Base-by-base conservation (phyloP, 2,113 vertebrate genomes). In the Canis aureus region DNA sequence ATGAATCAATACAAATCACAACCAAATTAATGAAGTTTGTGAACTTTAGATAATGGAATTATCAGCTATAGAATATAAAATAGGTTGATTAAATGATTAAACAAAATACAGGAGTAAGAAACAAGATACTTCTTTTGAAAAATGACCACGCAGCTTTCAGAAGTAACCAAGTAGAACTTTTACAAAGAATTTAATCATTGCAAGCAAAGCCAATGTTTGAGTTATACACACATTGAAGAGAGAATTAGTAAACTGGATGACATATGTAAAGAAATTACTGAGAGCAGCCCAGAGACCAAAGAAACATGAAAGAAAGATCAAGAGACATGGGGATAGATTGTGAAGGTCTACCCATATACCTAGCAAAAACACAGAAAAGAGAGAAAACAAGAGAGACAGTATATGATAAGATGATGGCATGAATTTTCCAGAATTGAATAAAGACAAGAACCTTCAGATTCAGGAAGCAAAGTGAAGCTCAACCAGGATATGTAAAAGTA, bases 161-260 rank as follows among this genome's bases (percentile, higher is more conserved):
- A 95, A 93, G 27, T 16, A 93, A 81, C 43, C 55, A 90, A 73
- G 23, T 13, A 95, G 76, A 97, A 91, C 12, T 87, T 91, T n/a
- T 29, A 76, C 51, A 92, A 95, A 83, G 49, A 86, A 38, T 35
- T 53, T 66, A 53, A 60, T 78, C 69, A 92, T 4, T 93, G 16
- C 84, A 95, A 60, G 51, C 20, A 94, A 82, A 87, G 22, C 20
- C 38, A 91, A 78, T 79, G 20, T 67, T 53, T 87, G 27, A 12
- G 29, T 62, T 88, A 87, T 91, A 83, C 60, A 89, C 17, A 93
- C 11, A 94, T 9, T 94, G 73, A 85, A 95, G 27, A 76, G 27
- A 81, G 5, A 93, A 89, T 87, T 76, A 51, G 66, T 71, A 55
- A 83, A 80, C 25, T 67, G 12, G n/a, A 89, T 49, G 59, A 55